Percentiles rank a stretch among this genome's conserved stretches.
Evolutionary conservation across 2,113 vertebrate genomes (phyloP).

Genomic region (Microtus montanus): DNA sequence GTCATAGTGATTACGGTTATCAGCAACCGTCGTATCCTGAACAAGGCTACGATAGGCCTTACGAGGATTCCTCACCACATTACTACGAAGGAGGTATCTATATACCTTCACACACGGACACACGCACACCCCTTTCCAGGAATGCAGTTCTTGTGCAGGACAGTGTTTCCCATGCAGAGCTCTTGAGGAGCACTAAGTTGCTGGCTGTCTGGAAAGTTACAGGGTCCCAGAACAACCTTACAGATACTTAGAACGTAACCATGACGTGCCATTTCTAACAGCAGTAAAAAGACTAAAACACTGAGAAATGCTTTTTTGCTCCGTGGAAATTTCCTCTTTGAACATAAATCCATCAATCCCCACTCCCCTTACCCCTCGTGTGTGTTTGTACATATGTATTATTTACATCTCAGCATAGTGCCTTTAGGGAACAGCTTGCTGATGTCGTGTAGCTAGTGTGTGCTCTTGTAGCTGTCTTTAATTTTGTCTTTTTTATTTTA

Average conservation of each 20-base stretch:
- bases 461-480: slow-evolving; percentile 91
- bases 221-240: slow-evolving; percentile 83
- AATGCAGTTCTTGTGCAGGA: slow-evolving; percentile 81
- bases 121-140: slow-evolving; percentile 79
- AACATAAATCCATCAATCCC: slow-evolving; percentile 80
- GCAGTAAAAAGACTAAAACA: slow-evolving; percentile 89
- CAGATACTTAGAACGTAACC: slow-evolving; percentile 86
- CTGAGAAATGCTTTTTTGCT: slow-evolving; percentile 80
- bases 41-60: slow-evolving; percentile 95
- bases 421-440: slow-evolving; percentile 89
- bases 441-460: slow-evolving; percentile 91
- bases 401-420: slow-evolving; percentile 84
- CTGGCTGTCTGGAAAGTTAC: slow-evolving; percentile 85
- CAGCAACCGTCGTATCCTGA: slow-evolving; percentile 94
- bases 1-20: slow-evolving; percentile 95
- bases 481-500: slow-evolving; percentile 88
- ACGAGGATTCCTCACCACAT: slow-evolving; percentile 94
- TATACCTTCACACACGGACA: slow-evolving; percentile 91
- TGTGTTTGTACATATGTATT: slow-evolving; percentile 80
- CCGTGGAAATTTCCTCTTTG: slow-evolving; percentile 83
- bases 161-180: slow-evolving; percentile 85
- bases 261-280: slow-evolving; percentile 87
- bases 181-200: slow-evolving; percentile 87
- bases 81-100: slow-evolving; percentile 95
- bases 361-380: slow-evolving; percentile 77